phyloP scores from a whole-genome alignment of 2,113 vertebrate species.

The Mola mola region DNA sequence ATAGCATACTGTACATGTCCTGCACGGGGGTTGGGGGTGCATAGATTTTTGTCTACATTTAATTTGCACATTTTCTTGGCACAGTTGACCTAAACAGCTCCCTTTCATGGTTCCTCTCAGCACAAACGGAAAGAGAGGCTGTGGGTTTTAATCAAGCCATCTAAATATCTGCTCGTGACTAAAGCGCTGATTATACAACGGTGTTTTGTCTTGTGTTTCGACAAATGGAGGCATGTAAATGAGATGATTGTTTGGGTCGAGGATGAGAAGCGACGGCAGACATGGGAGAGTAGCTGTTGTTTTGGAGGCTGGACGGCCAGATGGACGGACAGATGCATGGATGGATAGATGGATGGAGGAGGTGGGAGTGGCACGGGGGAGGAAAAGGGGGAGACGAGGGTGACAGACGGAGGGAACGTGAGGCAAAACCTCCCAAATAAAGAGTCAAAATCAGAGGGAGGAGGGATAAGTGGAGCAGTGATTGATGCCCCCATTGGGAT shows the following conservation, averaged over 20 bases:
- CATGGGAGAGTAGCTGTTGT: conserved; percentile 53
- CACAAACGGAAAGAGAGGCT: not conserved
- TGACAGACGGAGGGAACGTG: conserved; percentile 7
- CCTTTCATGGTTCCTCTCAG: not conserved
- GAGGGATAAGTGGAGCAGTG: conserved; percentile 55
- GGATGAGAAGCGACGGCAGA: conserved; percentile 46
- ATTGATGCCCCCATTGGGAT: conserved; percentile 65
- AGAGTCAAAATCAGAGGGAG: conserved; percentile 27
- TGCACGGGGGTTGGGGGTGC: conserved; percentile 23
- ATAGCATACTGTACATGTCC: conserved; percentile 15
- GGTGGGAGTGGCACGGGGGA: conserved; percentile 35
- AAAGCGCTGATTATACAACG: conserved; percentile 4
- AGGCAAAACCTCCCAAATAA: conserved; percentile 47
- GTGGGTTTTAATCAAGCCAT: not conserved
- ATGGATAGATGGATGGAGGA: conserved; percentile 45
- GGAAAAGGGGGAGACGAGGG: conserved; percentile 10
- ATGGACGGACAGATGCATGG: conserved; percentile 65
- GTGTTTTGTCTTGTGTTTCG: not conserved
- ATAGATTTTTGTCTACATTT: not conserved
- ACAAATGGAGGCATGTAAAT: conserved; percentile 32
- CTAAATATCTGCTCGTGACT: conserved; percentile 11
- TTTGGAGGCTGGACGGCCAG: conserved; percentile 60
- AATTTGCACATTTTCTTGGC: conserved; percentile 11
- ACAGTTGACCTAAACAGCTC: not conserved
- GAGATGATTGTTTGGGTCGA: conserved; percentile 48